A percentile compares a stretch with the other conserved stretches of the same genome.
Conservation (phyloP, 2,888 invertebrate genomes). For the Sminthurinus aureus region DNA sequence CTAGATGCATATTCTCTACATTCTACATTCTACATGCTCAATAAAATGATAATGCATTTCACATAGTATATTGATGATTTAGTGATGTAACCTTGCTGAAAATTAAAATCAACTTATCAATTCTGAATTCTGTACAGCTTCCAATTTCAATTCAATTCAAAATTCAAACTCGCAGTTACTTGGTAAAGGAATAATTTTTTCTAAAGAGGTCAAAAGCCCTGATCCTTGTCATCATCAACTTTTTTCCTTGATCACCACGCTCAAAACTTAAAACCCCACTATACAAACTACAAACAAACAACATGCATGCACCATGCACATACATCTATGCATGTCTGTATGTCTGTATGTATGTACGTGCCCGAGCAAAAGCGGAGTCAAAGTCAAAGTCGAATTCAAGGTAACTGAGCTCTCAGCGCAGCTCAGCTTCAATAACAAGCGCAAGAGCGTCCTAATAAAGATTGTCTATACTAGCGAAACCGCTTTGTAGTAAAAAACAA, state of each 20-base stretch:
- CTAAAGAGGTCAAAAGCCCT: neutral
- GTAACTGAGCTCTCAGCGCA: no score
- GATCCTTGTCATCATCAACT: neutral
- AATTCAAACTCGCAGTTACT: neutral
- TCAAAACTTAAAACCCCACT: neutral
- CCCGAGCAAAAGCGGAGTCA: no score
- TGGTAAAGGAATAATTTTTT: neutral
- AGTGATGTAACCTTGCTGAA: neutral
- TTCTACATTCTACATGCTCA: neutral
- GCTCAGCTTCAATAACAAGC: no score
- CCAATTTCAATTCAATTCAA: neutral
- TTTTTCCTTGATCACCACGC: neutral
- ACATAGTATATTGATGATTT: neutral
- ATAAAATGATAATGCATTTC: neutral
- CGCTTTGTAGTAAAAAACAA: no score
- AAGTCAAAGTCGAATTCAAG: no score
- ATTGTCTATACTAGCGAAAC: no score
- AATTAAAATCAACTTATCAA: neutral
- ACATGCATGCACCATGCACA: no score
- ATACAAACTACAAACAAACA: no score
- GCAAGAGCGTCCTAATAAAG: no score
- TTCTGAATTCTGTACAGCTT: neutral
- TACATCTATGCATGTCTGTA: no score
- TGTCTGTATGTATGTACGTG: no score
- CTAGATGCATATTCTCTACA: no score